phyloP scores from a whole-genome alignment of 2,797 vertebrate species.

The Cynodonichthys magdalenae region DNA sequence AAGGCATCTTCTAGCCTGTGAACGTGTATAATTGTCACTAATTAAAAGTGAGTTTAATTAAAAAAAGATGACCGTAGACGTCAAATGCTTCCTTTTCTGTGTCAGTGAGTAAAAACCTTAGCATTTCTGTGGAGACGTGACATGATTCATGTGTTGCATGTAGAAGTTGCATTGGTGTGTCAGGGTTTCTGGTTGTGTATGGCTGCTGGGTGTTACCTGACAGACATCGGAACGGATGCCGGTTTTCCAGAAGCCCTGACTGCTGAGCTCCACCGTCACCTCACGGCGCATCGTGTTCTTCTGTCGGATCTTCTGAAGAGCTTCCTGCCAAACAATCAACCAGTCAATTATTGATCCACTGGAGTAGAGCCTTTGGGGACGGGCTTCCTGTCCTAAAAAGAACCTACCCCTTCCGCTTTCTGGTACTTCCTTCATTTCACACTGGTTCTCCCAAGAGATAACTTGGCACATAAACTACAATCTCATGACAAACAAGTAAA shows the following conservation, averaged over 20 bases:
- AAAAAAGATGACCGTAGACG: background rate
- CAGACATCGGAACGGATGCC: constrained; percentile 98
- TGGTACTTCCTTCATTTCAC: background rate
- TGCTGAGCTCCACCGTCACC: constrained; percentile 97
- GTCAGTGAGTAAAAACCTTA: background rate
- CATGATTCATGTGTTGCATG: background rate
- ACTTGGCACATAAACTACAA: constrained; percentile 57
- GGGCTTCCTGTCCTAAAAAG: constrained; percentile 31
- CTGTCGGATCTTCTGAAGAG: constrained; percentile 98
- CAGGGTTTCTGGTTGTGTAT: background rate
- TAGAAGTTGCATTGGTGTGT: background rate
- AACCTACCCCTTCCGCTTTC: background rate
- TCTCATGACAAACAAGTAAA: constrained; percentile 25
- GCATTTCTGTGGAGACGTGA: background rate
- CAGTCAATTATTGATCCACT: constrained; percentile 70
- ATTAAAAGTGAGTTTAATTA: background rate
- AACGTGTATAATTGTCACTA: background rate
- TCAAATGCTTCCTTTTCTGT: background rate
- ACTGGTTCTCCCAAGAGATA: constrained; percentile 26
- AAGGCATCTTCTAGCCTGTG: background rate
- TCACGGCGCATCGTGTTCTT: constrained; percentile 99
- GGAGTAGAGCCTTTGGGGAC: constrained; percentile 52
- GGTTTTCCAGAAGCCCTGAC: constrained; percentile 98
- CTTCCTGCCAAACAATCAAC: constrained; percentile 84
- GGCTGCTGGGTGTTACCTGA: constrained; percentile 82